phyloP scores from a whole-genome alignment of 2,888 invertebrate genomes.

The Leucophenga montana region DNA sequence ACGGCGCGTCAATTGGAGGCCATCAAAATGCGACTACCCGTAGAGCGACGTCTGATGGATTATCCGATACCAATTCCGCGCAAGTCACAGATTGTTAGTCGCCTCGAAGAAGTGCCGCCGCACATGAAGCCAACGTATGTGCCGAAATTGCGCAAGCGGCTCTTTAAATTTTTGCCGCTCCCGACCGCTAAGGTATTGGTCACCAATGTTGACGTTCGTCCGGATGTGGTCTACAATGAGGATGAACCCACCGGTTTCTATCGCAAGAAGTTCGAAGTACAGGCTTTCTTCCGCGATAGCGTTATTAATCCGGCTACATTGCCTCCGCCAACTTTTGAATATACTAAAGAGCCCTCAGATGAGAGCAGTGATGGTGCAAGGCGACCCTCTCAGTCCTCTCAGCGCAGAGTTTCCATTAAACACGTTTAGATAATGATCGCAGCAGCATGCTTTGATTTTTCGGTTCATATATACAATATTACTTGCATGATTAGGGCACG shows the following conservation, averaged over 20 bases:
- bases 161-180: conserved; percentile 66
- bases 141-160: conserved; percentile 59
- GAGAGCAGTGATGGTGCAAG: no score
- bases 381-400: no score
- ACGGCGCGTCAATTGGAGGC: conserved; percentile 52
- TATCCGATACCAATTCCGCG: conserved; percentile 46
- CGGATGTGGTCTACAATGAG: conserved; percentile 47
- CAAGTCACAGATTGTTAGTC: conserved; percentile 41
- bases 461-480: no score
- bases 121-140: conserved; percentile 52
- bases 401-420: no score
- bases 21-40: conserved; percentile 49
- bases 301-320: conserved; percentile 31
- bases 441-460: no score
- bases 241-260: conserved; percentile 52
- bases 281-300: conserved; percentile 41
- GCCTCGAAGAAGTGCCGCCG: conserved; percentile 51
- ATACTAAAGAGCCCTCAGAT: no score
- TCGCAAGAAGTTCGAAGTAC: conserved; percentile 44
- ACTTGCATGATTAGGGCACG: no score
- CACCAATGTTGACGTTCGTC: conserved; percentile 55
- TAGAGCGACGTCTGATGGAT: conserved; percentile 56
- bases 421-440: no score
- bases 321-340: no score
- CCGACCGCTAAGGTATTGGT: conserved; percentile 63